Base-by-base conservation (phyloP, 2,888 invertebrate genomes). In the Diachrysia chrysitis region DNA sequence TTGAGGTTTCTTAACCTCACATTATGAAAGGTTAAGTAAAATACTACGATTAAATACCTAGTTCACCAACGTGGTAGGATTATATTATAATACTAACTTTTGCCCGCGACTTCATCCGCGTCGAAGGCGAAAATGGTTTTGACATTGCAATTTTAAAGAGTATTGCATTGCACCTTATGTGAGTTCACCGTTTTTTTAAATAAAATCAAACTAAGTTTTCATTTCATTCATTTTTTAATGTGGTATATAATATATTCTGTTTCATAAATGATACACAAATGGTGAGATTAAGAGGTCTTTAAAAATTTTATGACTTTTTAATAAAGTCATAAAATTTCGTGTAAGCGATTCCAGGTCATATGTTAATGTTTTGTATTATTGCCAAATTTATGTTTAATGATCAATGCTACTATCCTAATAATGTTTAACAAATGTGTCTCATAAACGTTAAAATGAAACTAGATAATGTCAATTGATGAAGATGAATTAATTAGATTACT, bases 271-370 rank as follows among this genome's bases (percentile, higher is more conserved):
- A 62, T 60, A 62, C 60, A 59, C 56, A 63, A 71, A 66, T 64
- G 63, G 51, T 55, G 58, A 42, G 58, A 63, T 56, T 61, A 80
- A 66, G 71, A 80, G 71, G 61, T 64, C 80, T 69, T 77, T 69
- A 80, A 80, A 29, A 6, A 19, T 72, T 80, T 82, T 80, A 82
- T 63, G 66, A 75, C 58, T 65, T 62, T 79, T 81, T 77, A 81
- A 84, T 83, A 81, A 83, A 84, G 83, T 71, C 35, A 76, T 83
- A 73, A 83, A 71, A 57, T 51, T 61, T 48, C 51, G 37, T 48
- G 46, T 53, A 59, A 69, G 21, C 56, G 35, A 68, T 78, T 53
- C 12, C 12, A 53, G 60, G 65, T 69, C 21, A 63, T 65, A 70
- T 63, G 63, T 73, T 76, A 76, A 68, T 9, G 10, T 14, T 53